A percentile compares a stretch with the other conserved stretches of the same genome.
Conservation (phyloP, 2,888 invertebrate genomes). For the Gasteruption jaculator region DNA sequence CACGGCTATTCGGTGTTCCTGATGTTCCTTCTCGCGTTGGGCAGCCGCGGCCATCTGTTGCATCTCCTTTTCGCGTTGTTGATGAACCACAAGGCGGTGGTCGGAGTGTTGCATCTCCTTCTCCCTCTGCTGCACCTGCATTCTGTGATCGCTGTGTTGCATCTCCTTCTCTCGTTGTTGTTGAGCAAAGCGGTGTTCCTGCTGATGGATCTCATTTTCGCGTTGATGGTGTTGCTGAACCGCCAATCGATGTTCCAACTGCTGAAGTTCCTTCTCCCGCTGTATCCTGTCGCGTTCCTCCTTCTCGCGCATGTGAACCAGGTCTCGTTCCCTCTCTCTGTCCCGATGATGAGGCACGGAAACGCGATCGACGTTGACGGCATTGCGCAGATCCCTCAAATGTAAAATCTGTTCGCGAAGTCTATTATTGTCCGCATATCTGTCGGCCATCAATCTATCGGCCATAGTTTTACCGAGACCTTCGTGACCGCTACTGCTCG, state of each 20-base stretch:
- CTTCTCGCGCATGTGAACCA: slow-evolving; percentile 38
- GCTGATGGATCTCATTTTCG: slow-evolving; percentile 45
- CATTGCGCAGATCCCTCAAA: slow-evolving; percentile 48
- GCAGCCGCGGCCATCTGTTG: slow-evolving; percentile 40
- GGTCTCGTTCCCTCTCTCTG: slow-evolving; percentile 42
- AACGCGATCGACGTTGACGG: slow-evolving; percentile 42
- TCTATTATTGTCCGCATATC: slow-evolving; percentile 41
- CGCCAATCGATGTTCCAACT: slow-evolving; percentile 37
- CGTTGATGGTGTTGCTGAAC: slow-evolving; percentile 38
- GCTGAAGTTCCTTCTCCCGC: slow-evolving; percentile 43
- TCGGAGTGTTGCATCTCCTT: slow-evolving; percentile 36
- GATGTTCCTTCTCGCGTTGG: slow-evolving; percentile 44
- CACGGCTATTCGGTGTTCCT: slow-evolving; percentile 39
- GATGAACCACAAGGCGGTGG: slow-evolving; percentile 34
- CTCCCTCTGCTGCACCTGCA: slow-evolving; percentile 37
- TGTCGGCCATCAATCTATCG: slow-evolving; percentile 45
- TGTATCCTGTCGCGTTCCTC: slow-evolving; percentile 44
- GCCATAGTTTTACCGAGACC: slow-evolving; percentile 58
- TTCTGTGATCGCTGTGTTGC: slow-evolving; percentile 33
- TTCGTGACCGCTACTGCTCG: slow-evolving; percentile 50
- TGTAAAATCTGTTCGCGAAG: slow-evolving; percentile 55
- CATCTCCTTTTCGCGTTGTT: slow-evolving; percentile 48
- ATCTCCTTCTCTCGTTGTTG: slow-evolving; percentile 37
- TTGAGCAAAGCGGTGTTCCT: slow-evolving; percentile 33
- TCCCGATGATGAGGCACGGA: slow-evolving; percentile 41